Base-by-base conservation (phyloP, 2,113 vertebrate genomes). In the Antechinus flavipes region DNA sequence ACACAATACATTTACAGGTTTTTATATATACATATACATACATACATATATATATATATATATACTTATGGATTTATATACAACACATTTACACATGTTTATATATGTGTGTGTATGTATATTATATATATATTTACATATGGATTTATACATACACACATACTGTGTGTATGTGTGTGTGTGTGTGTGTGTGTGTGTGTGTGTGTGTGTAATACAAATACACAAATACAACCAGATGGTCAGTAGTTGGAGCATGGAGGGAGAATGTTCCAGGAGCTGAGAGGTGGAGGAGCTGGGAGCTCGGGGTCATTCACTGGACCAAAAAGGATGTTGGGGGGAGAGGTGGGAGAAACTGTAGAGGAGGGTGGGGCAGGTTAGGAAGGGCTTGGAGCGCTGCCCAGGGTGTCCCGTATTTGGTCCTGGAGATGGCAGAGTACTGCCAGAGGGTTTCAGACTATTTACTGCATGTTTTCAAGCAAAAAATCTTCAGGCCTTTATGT, bases 391-490 rank as follows among this genome's bases (percentile, higher is more conserved):
- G 23, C 0, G n/a, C 16, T 19, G 22, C 22, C 8, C 2, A 42
- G n/a, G 16, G 0, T 19, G 42, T n/a, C 42, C 42, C 7, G 1
- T 23, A 84, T 22, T 84, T 84, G n/a, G 2, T 42, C n/a, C n/a
- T 8, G 8, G 19, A 8, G n/a, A 6, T 22, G n/a, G 2, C 19
- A 23, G 2, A 0, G n/a, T 2, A 8, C 16, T 5, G 7, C 68
- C n/a, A 22, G n/a, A 23, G 35, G 16, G n/a, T 23, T 42, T 84
- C 35, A 23, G n/a, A 23, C 6, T 84, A 42, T 84, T 84, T n/a
- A 84, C 35, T 23, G 11, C 8, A 23, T 68, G 12, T 68, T 68
- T 35, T 12, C 61, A 84, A 42, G n/a, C 22, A n/a, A 4, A 19
- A 42, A 76, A 42, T 76, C 35, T 42, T 16, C 16, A 76, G 5